Percentiles rank a stretch among this genome's conserved stretches.
These are phyloP conservation scores for Dicrostonyx torquatus DNA, from an alignment of 2,797 vertebrate species.

Conservation along the genomic window DNA sequence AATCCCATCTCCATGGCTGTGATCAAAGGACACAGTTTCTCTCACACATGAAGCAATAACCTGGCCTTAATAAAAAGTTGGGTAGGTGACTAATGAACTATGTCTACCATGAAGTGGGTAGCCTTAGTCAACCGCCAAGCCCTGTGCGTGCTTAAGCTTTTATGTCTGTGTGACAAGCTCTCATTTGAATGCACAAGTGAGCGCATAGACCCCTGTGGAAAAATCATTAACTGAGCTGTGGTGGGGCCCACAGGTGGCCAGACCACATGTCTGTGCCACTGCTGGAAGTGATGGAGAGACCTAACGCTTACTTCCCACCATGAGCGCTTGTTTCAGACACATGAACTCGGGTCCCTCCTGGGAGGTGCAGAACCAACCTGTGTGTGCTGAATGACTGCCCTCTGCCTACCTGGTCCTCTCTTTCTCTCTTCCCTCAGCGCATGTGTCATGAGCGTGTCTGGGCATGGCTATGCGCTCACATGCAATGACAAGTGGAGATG, in stretches of 20 bases:
- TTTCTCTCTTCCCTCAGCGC: not conserved
- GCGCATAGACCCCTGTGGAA: conserved; percentile 55
- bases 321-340: not conserved
- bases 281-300: not conserved
- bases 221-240: conserved; percentile 72
- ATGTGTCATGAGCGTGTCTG: not conserved
- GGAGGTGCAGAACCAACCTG: not conserved
- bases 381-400: not conserved
- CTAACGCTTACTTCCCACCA: not conserved
- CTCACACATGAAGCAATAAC: conserved; percentile 75
- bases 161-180: conserved; percentile 70
- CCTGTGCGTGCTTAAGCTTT: conserved; percentile 24
- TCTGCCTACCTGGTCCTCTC: not conserved
- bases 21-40: conserved; percentile 76
- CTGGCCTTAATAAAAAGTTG: conserved; percentile 48
- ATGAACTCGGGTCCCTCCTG: not conserved
- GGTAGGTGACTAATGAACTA: conserved; percentile 72
- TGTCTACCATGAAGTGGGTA: conserved; percentile 47
- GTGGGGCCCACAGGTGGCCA: conserved; percentile 32
- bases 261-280: not conserved
- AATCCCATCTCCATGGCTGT: conserved; percentile 61
- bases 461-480: not conserved
- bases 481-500: not conserved
- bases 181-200: conserved; percentile 73
- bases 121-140: conserved; percentile 38